Percentiles rank a stretch among this genome's conserved stretches.
phyloP scores from a whole-genome alignment of 2,888 invertebrate genomes.

The Hypolimnas misippus region DNA sequence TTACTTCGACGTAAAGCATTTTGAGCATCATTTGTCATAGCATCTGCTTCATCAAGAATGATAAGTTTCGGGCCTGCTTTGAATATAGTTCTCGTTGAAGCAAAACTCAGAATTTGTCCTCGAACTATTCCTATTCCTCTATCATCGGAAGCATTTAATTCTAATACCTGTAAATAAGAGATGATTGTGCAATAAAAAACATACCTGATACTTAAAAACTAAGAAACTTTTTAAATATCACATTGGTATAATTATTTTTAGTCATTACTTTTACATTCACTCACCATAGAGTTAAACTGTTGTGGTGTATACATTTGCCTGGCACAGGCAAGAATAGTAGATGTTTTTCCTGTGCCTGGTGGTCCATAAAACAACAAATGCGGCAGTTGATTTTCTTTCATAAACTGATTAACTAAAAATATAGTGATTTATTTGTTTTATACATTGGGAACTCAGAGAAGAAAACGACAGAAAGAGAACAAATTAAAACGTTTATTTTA shows the following conservation, averaged over 20 bases:
- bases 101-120: conserved; percentile 97
- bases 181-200: too few species aligned
- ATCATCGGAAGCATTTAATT: conserved; percentile 99
- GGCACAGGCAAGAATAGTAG: conserved; percentile 98
- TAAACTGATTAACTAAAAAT: conserved; percentile 91
- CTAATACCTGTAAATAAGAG: conserved; percentile 90
- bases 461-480: too few species aligned
- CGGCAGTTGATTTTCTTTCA: conserved; percentile 95
- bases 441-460: too few species aligned
- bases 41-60: conserved; percentile 99
- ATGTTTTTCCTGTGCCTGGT: conserved; percentile 99
- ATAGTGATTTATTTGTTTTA: background rate
- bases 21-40: conserved; percentile 99
- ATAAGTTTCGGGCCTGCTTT: conserved; percentile 97
- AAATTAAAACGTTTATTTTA: too few species aligned
- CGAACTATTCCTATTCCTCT: conserved; percentile 97
- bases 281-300: conserved; percentile 97
- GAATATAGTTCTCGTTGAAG: conserved; percentile 97
- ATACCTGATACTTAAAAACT: too few species aligned
- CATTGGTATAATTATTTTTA: background rate
- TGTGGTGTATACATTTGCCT: conserved; percentile 94
- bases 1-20: conserved; percentile 97
- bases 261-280: conserved; percentile 29
- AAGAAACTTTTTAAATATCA: too few species aligned
- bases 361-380: conserved; percentile 99